A percentile compares a stretch with the other conserved stretches of the same genome.
phyloP scores from a whole-genome alignment of 2,888 invertebrate species.

The Scaptomyza parva region DNA sequence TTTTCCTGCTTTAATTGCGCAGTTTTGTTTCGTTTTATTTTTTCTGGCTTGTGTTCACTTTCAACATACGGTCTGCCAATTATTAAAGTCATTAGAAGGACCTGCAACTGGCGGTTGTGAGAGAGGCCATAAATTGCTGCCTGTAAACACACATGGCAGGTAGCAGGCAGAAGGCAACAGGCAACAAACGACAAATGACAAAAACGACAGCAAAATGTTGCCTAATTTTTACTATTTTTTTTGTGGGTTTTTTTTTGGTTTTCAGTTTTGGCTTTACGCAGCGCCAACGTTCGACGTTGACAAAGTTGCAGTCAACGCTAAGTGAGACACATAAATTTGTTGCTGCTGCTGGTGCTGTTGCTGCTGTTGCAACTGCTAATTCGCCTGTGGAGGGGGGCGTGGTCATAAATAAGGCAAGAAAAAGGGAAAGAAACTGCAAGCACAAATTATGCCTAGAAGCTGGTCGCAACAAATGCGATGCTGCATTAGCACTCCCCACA shows the following conservation, averaged over 20 bases:
- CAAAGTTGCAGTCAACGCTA: constrained; percentile 62
- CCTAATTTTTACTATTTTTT: constrained; percentile 60
- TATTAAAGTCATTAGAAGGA: constrained; percentile 49
- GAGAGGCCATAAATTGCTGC: constrained; percentile 53
- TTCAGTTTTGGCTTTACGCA: constrained; percentile 19
- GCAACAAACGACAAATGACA: constrained; percentile 57
- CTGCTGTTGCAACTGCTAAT: constrained; percentile 34
- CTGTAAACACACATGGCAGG: constrained; percentile 55
- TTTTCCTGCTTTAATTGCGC: constrained; percentile 19
- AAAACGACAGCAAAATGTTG: constrained; percentile 64
- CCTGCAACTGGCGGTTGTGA: constrained; percentile 39
- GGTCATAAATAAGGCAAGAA: constrained; percentile 51
- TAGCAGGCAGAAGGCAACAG: constrained; percentile 13
- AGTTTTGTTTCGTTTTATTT: background rate
- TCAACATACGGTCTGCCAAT: constrained; percentile 23
- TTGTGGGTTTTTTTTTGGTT: constrained; percentile 41
- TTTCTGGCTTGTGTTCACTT: background rate
- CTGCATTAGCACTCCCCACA: constrained; percentile 52
- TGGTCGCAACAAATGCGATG: constrained; percentile 49
- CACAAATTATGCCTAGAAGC: constrained; percentile 56
- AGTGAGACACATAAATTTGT: constrained; percentile 49
- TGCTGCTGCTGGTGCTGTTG: constrained; percentile 6
- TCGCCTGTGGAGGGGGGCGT: constrained; percentile 28
- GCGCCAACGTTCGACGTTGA: constrained; percentile 53
- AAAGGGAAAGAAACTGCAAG: constrained; percentile 27